A percentile compares a stretch with the other conserved stretches of the same genome.
phyloP scores from a whole-genome alignment of 2,888 invertebrate species.

The Phrixothrix hirtus region DNA sequence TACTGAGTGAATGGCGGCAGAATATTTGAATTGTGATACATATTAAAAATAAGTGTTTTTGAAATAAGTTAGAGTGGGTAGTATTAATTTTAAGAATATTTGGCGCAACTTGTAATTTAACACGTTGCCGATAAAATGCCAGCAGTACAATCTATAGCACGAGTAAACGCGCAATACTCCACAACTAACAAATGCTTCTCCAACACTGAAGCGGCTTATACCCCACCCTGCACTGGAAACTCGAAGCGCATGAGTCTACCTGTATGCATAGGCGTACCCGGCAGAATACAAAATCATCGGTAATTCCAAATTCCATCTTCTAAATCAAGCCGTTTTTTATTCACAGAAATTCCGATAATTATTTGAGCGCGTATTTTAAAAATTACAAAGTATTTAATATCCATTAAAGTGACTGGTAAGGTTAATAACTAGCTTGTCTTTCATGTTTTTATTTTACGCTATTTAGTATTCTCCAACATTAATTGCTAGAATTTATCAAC shows the following conservation, averaged over 20 bases:
- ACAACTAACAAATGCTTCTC: background rate
- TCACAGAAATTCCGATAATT: too few species aligned
- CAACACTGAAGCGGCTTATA: conserved; percentile 2
- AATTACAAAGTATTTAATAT: too few species aligned
- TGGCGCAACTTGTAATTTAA: background rate
- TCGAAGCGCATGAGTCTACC: conserved; percentile 7
- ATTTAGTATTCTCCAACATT: too few species aligned
- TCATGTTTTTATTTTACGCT: too few species aligned
- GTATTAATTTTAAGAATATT: background rate
- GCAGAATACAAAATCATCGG: conserved; percentile 4
- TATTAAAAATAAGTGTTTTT: background rate
- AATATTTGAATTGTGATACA: too few species aligned
- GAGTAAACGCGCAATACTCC: background rate
- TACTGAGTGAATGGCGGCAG: background rate
- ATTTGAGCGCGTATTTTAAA: too few species aligned
- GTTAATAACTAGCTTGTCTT: too few species aligned
- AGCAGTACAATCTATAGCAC: conserved; percentile 1
- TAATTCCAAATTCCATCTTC: background rate
- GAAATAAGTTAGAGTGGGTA: too few species aligned
- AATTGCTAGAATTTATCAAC: too few species aligned
- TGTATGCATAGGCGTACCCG: conserved; percentile 7
- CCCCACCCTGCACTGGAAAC: conserved; percentile 2
- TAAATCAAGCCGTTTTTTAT: too few species aligned
- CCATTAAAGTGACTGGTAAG: too few species aligned
- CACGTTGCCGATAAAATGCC: conserved; percentile 1